phyloP scores from a whole-genome alignment of 2,888 invertebrate species.

The Sesia apiformis region DNA sequence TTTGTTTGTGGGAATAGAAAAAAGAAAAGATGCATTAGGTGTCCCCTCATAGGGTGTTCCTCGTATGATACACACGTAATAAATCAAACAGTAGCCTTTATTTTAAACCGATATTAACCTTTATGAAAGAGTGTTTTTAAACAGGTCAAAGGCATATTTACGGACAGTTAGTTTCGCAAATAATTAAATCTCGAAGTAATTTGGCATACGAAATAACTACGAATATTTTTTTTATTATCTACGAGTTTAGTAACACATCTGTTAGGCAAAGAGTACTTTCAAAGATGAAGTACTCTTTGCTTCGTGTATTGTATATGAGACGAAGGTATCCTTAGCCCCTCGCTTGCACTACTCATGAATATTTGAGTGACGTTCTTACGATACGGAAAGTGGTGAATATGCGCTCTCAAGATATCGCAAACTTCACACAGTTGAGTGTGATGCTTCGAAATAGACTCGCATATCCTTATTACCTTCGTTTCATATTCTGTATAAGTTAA shows the following conservation, averaged over 20 bases:
- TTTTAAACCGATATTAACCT: no score
- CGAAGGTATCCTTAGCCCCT: constrained; percentile 40
- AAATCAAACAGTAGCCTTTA: no score
- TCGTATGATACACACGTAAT: constrained; percentile 5
- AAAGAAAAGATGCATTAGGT: constrained; percentile 51
- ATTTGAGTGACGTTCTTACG: constrained; percentile 47
- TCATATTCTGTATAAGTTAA: constrained; percentile 4
- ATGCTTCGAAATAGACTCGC: constrained; percentile 6
- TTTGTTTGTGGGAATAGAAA: constrained; percentile 50
- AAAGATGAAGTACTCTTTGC: not conserved
- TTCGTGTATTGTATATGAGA: constrained; percentile 9
- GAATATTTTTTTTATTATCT: no score
- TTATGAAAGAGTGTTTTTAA: no score
- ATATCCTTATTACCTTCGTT: constrained; percentile 7
- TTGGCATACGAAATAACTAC: no score
- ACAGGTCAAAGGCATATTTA: no score
- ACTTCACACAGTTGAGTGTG: constrained; percentile 5
- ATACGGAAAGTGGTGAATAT: constrained; percentile 43
- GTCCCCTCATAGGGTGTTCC: constrained; percentile 31
- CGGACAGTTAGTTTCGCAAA: no score
- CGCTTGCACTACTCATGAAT: constrained; percentile 54
- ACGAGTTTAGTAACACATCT: no score
- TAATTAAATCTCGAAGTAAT: no score
- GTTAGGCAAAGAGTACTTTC: no score
- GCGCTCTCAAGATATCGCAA: constrained; percentile 18